Base-by-base conservation (phyloP, 2,888 invertebrate species). In the Germaria angustata region DNA sequence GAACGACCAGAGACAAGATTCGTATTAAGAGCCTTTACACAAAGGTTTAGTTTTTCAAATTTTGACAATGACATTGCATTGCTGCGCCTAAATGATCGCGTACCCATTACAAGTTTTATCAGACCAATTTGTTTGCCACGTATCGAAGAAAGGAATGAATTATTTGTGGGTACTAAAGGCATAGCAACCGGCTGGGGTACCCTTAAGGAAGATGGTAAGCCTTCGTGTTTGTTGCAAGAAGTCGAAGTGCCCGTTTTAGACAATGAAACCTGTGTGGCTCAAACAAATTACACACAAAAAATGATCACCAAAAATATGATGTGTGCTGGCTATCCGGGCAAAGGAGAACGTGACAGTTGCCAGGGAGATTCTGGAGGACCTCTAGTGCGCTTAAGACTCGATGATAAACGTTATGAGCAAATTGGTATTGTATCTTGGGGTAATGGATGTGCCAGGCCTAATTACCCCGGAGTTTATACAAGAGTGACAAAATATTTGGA, bases 341-440 rank as follows among this genome's bases (percentile, higher is more conserved):
- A 87, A 3, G 90, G 89, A 1, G 87, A 86, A 13, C 89, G 89
- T 7, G 89, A 89, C 82, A 87, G 87, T 24, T 90, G 89, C 20
- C 88, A 92, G 87, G 92, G 92, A 39, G 92, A 92, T 85, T 92
- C 92, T 4, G 91, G 91, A 41, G 94, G 97, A 13, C 97, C 97
- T 22, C 92, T 97, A 63, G 94, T 96, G 80, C 92, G 95, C 0
- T 93, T 94, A 91, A 93, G 94, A 88, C 93, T 93, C 84, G 94
- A 95, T 86, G 94, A 95, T 87, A 95, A 95, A 86, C 94, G 94
- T 87, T 96, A 95, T 90, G 96, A 96, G 91, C 92, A 96, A 85
- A 96, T 96, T 88, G 96, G 95, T 93, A 93, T 97, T 17, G 96
- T 97, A 0, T 96, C 96, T 0, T 97, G 97, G 97, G 97, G 97